phyloP scores from a whole-genome alignment of 2,888 invertebrate genomes.

The Alloplasta piceator region DNA sequence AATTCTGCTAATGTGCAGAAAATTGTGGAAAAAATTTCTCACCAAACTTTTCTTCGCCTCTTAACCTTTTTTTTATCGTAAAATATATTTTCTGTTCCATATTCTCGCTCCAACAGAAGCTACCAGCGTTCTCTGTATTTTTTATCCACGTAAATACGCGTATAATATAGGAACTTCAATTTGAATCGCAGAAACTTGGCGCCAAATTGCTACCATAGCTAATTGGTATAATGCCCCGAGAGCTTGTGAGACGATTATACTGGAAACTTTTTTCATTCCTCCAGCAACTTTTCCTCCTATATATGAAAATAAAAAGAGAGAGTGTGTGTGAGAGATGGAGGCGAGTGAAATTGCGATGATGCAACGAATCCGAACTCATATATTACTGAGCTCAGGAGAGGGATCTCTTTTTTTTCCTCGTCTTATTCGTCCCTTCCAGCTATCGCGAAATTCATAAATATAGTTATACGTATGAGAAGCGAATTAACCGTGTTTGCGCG shows the following conservation, averaged over 20 bases:
- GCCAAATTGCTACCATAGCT: slow-evolving; percentile 6
- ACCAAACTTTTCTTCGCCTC: no score
- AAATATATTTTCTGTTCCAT: not conserved
- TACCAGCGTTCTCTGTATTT: no score
- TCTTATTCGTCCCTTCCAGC: not conserved
- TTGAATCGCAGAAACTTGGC: no score
- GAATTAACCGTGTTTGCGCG: slow-evolving; percentile 7
- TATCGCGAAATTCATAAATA: not conserved
- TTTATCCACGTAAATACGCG: no score
- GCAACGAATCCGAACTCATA: slow-evolving; percentile 4
- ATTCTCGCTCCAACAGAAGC: not conserved
- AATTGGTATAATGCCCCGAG: slow-evolving; percentile 20
- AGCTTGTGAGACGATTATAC: slow-evolving; percentile 20
- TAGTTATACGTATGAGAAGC: not conserved
- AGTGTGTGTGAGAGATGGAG: not conserved
- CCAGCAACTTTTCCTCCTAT: not conserved
- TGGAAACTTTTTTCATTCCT: slow-evolving; percentile 33
- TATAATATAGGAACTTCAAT: no score
- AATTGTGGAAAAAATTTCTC: no score
- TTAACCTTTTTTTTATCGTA: not conserved
- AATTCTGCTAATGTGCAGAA: no score
- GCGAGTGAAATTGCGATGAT: slow-evolving; percentile 28
- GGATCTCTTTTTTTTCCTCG: not conserved
- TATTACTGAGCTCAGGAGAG: slow-evolving; percentile 11
- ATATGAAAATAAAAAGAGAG: no score